Percentiles rank a stretch among this genome's conserved stretches.
These are phyloP conservation scores for Asbolus verrucosus DNA, from an alignment of 1,140 invertebrate genomes.

Conservation along the genomic window DNA sequence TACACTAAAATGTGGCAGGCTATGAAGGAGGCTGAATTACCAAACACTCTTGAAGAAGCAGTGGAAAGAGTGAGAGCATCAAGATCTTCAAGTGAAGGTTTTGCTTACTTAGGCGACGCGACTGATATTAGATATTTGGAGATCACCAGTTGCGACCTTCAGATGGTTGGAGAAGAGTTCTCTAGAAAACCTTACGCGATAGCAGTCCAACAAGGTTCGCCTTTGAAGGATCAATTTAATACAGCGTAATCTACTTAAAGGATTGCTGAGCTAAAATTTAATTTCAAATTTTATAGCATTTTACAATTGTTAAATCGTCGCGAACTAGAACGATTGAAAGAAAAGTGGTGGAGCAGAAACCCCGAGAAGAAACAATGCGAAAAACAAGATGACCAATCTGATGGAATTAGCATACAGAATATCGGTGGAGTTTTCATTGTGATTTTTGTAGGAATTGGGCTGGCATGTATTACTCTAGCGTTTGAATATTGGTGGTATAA, in stretches of 20 bases:
- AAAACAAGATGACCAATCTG: constrained; percentile 90
- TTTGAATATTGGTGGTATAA: constrained; percentile 97
- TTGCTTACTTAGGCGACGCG: constrained; percentile 95
- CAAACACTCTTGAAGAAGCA: constrained; percentile 81
- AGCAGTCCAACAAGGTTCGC: constrained; percentile 95
- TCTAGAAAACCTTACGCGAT: constrained; percentile 96
- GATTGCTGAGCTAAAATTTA: background rate
- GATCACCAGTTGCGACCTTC: constrained; percentile 91
- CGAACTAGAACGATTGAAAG: constrained; percentile 92
- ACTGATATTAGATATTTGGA: constrained; percentile 90
- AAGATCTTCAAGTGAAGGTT: constrained; percentile 81
- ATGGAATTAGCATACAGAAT: constrained; percentile 97
- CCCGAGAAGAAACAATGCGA: constrained; percentile 83
- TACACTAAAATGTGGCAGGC: constrained; percentile 99
- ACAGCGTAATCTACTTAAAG: constrained; percentile 77
- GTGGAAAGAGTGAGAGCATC: constrained; percentile 81
- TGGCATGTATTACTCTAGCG: constrained; percentile 91
- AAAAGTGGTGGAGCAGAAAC: constrained; percentile 96
- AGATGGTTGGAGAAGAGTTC: constrained; percentile 94
- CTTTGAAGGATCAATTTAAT: constrained; percentile 91
- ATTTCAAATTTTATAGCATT: constrained; percentile 79
- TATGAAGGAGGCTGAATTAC: constrained; percentile 91
- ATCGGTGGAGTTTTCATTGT: constrained; percentile 98
- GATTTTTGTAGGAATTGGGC: constrained; percentile 92
- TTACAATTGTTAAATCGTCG: constrained; percentile 92